Percentiles rank a stretch among this genome's conserved stretches.
Evolutionary conservation across 37 sponge, comb jelly and placozoan genomes (phyloP).

Genomic region (Amphimedon queenslandica): DNA sequence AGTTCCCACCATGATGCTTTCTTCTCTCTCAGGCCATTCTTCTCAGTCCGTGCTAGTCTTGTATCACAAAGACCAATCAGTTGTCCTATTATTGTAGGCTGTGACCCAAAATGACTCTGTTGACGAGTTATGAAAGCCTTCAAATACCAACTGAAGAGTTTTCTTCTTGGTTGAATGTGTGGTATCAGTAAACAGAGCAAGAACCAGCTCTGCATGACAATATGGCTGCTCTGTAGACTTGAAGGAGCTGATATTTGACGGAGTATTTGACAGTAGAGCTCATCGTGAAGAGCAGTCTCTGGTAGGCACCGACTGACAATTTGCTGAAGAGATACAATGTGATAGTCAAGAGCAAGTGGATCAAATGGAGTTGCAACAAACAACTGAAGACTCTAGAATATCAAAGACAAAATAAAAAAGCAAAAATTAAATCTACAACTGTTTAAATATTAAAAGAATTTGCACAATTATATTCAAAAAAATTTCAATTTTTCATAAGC

Average conservation of each 20-base stretch:
- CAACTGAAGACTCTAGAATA: too few species aligned
- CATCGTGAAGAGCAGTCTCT: constrained; percentile 45
- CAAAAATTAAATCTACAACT: too few species aligned
- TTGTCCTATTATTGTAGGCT: background rate
- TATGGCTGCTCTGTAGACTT: background rate
- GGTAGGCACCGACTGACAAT: constrained; percentile 26
- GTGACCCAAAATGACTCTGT: background rate
- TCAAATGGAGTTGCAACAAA: constrained; percentile 23
- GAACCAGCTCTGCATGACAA: constrained; percentile 41
- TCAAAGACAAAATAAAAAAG: too few species aligned
- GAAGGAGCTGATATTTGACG: constrained; percentile 33
- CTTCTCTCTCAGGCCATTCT: constrained; percentile 22
- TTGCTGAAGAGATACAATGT: constrained; percentile 44
- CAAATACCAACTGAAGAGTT: constrained; percentile 34
- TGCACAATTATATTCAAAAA: background rate
- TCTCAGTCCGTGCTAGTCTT: background rate
- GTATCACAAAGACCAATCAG: constrained; percentile 22
- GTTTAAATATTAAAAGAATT: background rate
- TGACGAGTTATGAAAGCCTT: constrained; percentile 10
- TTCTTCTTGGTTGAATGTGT: constrained; percentile 24
- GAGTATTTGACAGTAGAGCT: constrained; percentile 75
- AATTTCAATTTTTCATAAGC: background rate
- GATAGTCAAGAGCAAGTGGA: constrained; percentile 28
- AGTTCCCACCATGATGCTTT: constrained; percentile 34
- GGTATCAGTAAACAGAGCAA: constrained; percentile 45